Evolutionary conservation across 1,140 invertebrate species (phyloP).

Genomic region (Chrysomallon squamiferum): DNA sequence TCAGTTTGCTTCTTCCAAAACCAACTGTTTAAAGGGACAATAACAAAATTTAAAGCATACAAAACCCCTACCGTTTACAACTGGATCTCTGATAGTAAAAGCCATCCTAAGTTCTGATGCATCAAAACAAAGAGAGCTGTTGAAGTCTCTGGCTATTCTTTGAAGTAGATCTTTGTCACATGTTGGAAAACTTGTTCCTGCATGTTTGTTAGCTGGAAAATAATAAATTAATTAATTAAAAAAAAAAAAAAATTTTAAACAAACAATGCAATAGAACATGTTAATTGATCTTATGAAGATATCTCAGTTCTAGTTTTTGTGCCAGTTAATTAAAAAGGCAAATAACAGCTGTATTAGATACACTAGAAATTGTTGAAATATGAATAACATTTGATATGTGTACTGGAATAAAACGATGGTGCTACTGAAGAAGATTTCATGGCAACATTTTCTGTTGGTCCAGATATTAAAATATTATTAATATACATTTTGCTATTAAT

Average conservation of each 20-base stretch:
- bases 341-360: not conserved
- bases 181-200: slow-evolving; percentile 22
- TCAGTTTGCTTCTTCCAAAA: too few species aligned
- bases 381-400: not conserved
- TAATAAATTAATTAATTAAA: too few species aligned
- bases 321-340: too few species aligned
- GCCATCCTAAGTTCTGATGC: slow-evolving; percentile 77
- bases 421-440: not conserved
- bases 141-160: slow-evolving; percentile 77
- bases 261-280: too few species aligned
- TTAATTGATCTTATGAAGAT: too few species aligned
- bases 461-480: not conserved
- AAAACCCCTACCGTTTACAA: slow-evolving; percentile 43
- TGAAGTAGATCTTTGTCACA: slow-evolving; percentile 29
- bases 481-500: too few species aligned
- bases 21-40: too few species aligned
- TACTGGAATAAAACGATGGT: not conserved
- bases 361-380: not conserved
- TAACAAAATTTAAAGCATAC: too few species aligned
- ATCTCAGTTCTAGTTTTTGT: too few species aligned
- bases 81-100: slow-evolving; percentile 92
- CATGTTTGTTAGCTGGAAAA: slow-evolving; percentile 36
- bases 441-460: not conserved
- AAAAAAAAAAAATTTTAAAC: too few species aligned
- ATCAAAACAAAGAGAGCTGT: slow-evolving; percentile 81